Evolutionary conservation across 2,888 invertebrate species (phyloP).

Genomic region (Caenorhabditis parvicauda): DNA sequence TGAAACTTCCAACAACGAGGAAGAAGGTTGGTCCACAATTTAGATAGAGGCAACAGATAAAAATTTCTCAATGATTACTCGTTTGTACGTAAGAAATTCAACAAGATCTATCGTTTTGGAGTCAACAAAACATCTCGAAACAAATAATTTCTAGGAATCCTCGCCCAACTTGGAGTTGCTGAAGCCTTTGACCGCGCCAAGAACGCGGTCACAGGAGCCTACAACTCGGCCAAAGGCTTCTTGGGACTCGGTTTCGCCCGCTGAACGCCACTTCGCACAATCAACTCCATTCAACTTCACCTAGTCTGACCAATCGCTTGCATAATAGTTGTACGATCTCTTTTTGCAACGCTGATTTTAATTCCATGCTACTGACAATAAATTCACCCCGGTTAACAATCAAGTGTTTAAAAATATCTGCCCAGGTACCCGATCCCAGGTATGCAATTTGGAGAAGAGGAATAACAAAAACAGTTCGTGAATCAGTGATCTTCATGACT

Average conservation of each 20-base stretch:
- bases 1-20: constrained; percentile 21
- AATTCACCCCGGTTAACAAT: too few relatives aligned
- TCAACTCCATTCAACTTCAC: too few relatives aligned
- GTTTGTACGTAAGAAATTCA: neutral
- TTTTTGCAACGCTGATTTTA: too few relatives aligned
- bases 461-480: too few relatives aligned
- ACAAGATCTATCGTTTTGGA: too few relatives aligned
- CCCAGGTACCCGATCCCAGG: too few relatives aligned
- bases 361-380: too few relatives aligned
- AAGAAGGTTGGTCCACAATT: constrained; percentile 12
- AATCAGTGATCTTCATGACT: too few relatives aligned
- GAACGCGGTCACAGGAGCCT: constrained; percentile 11
- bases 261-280: too few relatives aligned
- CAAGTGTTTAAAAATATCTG: too few relatives aligned
- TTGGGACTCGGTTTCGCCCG: neutral
- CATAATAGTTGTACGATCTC: neutral
- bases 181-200: constrained; percentile 24
- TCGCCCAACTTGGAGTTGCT: constrained; percentile 9
- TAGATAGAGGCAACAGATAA: neutral
- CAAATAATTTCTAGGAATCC: constrained; percentile 14
- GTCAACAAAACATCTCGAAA: neutral
- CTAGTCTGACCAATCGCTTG: neutral
- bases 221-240: constrained; percentile 9
- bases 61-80: too few relatives aligned
- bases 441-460: too few relatives aligned